Evolutionary conservation across 92 coral and sea anemone species (phyloP).

Genomic region (Bergia sp.): DNA sequence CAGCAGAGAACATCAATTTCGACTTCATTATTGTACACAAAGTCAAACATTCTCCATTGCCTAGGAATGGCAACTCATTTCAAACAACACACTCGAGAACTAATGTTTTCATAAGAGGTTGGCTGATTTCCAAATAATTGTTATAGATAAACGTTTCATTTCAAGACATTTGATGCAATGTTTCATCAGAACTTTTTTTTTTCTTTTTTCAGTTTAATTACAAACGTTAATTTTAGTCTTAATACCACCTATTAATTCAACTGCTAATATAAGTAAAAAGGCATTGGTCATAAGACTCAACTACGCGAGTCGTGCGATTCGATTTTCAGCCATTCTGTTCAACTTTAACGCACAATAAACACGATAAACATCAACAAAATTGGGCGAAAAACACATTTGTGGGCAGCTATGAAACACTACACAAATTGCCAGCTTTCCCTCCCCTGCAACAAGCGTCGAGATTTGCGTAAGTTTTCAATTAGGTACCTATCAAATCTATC

Average conservation of each 20-base stretch:
- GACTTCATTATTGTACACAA: background rate
- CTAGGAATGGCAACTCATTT: background rate
- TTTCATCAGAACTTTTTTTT: background rate
- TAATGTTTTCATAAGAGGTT: no score
- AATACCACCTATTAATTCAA: background rate
- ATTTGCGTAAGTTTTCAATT: background rate
- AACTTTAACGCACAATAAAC: no score
- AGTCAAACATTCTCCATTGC: background rate
- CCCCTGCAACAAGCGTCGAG: background rate
- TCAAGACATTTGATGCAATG: background rate
- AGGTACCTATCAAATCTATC: background rate
- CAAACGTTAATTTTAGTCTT: background rate
- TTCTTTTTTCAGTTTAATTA: background rate
- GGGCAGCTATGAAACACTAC: background rate
- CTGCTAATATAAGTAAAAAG: background rate
- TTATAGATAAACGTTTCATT: background rate
- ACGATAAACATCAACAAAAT: no score
- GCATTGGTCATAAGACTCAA: background rate
- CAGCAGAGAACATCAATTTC: background rate
- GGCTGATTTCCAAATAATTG: background rate
- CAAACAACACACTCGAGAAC: no score
- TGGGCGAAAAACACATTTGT: background rate
- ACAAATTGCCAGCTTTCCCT: background rate
- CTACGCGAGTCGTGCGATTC: background rate
- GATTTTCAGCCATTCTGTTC: background rate